These are phyloP conservation scores for Zaprionus ghesquierei DNA, from an alignment of 1,140 invertebrate genomes.

Conservation along the genomic window DNA sequence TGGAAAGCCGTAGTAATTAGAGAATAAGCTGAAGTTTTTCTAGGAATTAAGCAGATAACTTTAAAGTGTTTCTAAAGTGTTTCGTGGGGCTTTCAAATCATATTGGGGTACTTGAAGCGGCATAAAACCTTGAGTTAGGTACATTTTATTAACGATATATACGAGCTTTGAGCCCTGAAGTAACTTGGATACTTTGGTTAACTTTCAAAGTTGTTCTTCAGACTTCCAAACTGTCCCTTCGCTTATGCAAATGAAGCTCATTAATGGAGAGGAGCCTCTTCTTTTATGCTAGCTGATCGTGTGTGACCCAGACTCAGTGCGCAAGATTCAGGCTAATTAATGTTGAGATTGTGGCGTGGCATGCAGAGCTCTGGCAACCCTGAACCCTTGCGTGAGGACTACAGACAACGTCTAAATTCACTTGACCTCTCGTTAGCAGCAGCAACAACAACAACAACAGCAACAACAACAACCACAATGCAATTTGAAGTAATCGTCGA, in stretches of 20 bases:
- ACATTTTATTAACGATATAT: neutral
- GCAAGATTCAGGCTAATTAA: neutral
- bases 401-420: conserved; percentile 10
- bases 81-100: too few species aligned
- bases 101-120: neutral
- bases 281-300: neutral
- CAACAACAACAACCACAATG: neutral
- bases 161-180: neutral
- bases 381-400: conserved; percentile 42
- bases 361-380: conserved; percentile 37
- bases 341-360: conserved; percentile 9
- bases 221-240: neutral
- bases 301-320: neutral
- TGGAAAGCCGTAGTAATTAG: neutral
- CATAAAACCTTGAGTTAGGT: neutral
- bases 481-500: conserved; percentile 34
- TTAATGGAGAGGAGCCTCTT: neutral
- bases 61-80: neutral
- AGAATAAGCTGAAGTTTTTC: neutral
- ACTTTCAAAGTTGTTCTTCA: neutral
- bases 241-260: neutral
- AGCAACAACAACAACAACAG: conserved; percentile 24
- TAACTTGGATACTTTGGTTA: neutral
- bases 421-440: conserved; percentile 40
- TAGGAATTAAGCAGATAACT: neutral